These are phyloP conservation scores for Agrenia bidenticulata DNA, from an alignment of 2,888 invertebrate species.

Conservation along the genomic window DNA sequence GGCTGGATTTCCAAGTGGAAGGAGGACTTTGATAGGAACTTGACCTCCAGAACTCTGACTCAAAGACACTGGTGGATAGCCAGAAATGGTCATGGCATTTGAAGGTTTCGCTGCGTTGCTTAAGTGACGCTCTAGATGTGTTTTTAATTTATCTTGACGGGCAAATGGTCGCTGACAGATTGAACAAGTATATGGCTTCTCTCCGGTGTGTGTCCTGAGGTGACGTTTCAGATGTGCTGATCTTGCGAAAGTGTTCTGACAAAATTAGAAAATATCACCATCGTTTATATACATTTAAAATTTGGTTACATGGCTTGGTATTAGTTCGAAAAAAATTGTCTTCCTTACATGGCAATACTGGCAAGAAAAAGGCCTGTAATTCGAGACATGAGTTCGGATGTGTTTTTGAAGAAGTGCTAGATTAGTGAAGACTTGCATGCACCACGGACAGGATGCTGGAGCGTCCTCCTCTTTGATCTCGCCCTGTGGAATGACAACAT, in stretches of 20 bases:
- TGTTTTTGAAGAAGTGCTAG: conserved; percentile 95
- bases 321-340: no score
- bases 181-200: conserved; percentile 44
- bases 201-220: conserved; percentile 45
- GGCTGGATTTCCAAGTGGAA: conserved; percentile 11
- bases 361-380: conserved; percentile 38
- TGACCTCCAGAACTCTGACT: conserved; percentile 21
- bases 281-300: no score
- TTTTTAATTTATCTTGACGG: conserved; percentile 46
- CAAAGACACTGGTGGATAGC: conserved; percentile 14
- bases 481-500: conserved; percentile 5
- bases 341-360: conserved; percentile 41
- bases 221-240: conserved; percentile 47
- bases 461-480: conserved; percentile 1
- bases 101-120: conserved; percentile 16
- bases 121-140: conserved; percentile 44
- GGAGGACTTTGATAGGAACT: conserved; percentile 26
- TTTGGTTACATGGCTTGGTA: neutral
- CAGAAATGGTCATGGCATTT: conserved; percentile 6
- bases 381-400: conserved; percentile 57
- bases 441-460: conserved; percentile 49
- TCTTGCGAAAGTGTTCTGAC: conserved; percentile 42
- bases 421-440: conserved; percentile 85
- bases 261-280: neutral
- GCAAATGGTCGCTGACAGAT: conserved; percentile 41